These are phyloP conservation scores for Odontothrips loti DNA, from an alignment of 2,888 invertebrate genomes.

Conservation along the genomic window DNA sequence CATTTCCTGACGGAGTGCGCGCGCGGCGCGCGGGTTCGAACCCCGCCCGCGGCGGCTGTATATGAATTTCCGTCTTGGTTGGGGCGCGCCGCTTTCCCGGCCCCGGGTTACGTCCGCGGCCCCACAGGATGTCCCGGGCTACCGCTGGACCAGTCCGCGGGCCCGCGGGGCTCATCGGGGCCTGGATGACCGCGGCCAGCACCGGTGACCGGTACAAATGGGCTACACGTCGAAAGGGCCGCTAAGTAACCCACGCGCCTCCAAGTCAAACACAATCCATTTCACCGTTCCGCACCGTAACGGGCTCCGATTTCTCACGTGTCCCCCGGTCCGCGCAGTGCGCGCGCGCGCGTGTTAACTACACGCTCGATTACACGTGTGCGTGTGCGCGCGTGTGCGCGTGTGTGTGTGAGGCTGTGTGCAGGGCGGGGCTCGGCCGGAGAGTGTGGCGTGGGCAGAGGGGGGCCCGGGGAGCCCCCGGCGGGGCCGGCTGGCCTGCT, in stretches of 20 bases:
- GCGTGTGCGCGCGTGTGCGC: background rate
- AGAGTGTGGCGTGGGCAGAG: background rate
- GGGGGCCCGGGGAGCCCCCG: background rate
- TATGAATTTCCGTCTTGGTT: too few relatives aligned
- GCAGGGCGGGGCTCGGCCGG: background rate
- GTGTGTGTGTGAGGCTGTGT: background rate
- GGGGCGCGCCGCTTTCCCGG: too few relatives aligned
- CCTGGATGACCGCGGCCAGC: background rate
- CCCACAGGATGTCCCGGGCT: too few relatives aligned
- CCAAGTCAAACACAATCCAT: conserved; percentile 22
- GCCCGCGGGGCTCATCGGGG: too few relatives aligned
- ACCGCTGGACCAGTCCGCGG: too few relatives aligned
- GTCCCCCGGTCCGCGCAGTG: background rate
- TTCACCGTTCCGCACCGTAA: conserved; percentile 24
- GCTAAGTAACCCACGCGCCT: conserved; percentile 18
- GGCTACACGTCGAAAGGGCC: background rate
- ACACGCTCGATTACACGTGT: conserved; percentile 19
- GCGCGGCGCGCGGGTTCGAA: too few relatives aligned
- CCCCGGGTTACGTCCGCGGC: too few relatives aligned
- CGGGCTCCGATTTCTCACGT: conserved; percentile 19
- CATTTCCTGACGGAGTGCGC: too few relatives aligned
- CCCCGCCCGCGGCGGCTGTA: too few relatives aligned
- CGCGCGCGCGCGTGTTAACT: conserved; percentile 21
- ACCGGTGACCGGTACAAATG: conserved; percentile 21
- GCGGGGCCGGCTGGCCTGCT: background rate